Percentiles rank a stretch among this genome's conserved stretches.
phyloP scores from a whole-genome alignment of 2,888 invertebrate species.

The Epirrhoe alternata region DNA sequence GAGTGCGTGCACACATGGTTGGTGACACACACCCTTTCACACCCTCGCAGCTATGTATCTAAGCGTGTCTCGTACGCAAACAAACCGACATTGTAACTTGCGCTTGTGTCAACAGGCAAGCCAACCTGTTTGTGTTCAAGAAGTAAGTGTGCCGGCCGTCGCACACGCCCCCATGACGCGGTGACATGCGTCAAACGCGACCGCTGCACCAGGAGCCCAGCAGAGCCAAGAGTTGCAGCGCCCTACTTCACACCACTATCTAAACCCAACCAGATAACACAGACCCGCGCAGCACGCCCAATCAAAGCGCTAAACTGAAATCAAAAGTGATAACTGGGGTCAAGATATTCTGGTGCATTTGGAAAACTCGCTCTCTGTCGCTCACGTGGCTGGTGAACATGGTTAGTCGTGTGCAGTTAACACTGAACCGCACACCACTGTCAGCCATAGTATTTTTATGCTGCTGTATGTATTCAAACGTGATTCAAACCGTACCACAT shows the following conservation, averaged over 20 bases:
- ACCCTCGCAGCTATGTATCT: constrained; percentile 22
- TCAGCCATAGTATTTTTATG: constrained; percentile 16
- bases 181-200: constrained; percentile 82
- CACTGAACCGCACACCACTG: constrained; percentile 26
- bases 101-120: constrained; percentile 31
- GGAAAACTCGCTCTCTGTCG: constrained; percentile 57
- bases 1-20: constrained; percentile 31
- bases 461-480: constrained; percentile 13
- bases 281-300: constrained; percentile 42
- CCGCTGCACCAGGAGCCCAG: constrained; percentile 73
- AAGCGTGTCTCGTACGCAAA: constrained; percentile 28
- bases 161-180: constrained; percentile 78
- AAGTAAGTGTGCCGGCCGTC: constrained; percentile 35
- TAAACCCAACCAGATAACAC: constrained; percentile 31
- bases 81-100: constrained; percentile 26
- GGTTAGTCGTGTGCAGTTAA: constrained; percentile 39
- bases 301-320: constrained; percentile 21
- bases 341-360: constrained; percentile 47
- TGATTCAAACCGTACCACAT: background rate
- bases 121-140: constrained; percentile 33
- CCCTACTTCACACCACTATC: constrained; percentile 42
- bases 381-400: constrained; percentile 40
- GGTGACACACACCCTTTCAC: constrained; percentile 22
- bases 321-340: constrained; percentile 30
- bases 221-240: constrained; percentile 60